These are phyloP conservation scores for Australoheros facetus DNA, from an alignment of 2,797 vertebrate species.

Conservation along the genomic window DNA sequence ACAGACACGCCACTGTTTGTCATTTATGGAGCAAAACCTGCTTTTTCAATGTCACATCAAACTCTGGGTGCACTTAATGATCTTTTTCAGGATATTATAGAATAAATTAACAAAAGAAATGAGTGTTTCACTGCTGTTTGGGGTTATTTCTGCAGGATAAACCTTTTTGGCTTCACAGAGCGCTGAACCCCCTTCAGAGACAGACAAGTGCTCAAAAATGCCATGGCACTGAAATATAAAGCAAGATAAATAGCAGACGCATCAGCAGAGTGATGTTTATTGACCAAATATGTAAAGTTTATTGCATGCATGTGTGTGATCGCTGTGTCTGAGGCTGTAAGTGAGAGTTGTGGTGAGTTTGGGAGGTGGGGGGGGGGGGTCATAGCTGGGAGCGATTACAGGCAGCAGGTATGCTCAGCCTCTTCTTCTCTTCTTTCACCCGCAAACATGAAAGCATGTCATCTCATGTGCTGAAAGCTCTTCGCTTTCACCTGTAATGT, in stretches of 20 bases:
- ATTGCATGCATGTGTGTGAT: neutral
- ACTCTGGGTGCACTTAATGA: neutral
- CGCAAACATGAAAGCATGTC: constrained; percentile 72
- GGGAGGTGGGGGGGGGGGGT: neutral
- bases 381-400: constrained; percentile 47
- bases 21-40: neutral
- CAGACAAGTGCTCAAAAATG: neutral
- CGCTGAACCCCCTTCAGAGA: neutral
- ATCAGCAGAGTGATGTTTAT: neutral
- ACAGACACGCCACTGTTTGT: neutral
- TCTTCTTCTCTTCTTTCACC: constrained; percentile 49
- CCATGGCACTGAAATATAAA: neutral
- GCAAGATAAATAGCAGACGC: neutral
- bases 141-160: neutral
- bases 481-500: constrained; percentile 67
- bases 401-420: constrained; percentile 63
- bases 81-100: neutral
- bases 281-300: neutral
- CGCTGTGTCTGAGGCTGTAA: constrained; percentile 18
- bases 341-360: constrained; percentile 2
- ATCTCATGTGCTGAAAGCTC: constrained; percentile 66
- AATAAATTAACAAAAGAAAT: neutral
- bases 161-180: constrained; percentile 1
- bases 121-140: neutral
- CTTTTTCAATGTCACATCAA: neutral